Evolutionary conservation across 1,140 invertebrate species (phyloP), one percentile per base, ranked within the genome.

Genomic region (Saccostrea glomerata): DNA sequence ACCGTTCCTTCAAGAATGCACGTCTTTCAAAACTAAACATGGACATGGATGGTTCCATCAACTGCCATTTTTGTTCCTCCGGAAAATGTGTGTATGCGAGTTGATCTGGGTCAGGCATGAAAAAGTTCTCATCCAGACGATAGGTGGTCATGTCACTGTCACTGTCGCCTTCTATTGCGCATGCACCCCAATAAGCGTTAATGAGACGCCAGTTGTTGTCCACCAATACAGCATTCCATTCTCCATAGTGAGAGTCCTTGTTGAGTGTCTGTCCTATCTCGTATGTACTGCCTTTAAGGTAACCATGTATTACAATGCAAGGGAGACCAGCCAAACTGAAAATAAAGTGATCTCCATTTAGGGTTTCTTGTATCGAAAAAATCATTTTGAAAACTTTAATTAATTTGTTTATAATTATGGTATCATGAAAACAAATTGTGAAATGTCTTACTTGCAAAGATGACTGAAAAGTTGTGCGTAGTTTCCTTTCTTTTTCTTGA

Each of bases 61-160:
- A 84, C 86, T 93, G 93, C 93, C 93, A 94, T 36, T 91, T 90
- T 6, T 84, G 25, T 85, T 94, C 92, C 89, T 95, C 94, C 0
- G 96, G 96, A 89, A 95, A 96, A 92, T 96, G 96, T 0, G 95
- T 95, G 91, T 94, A 95, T 40, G 96, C 95, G 82, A 96, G 88
- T 40, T 95, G 93, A 54, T 96, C 93, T 0, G 96, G 96, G 90
- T 96, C 96, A 3, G 96, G 95, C n/a, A 96, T 93, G 92, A 96
- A 96, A 89, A 94, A 95, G 83, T 94, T 94, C 84, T 95, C 94
- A 70, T 95, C 94, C 23, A 92, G 91, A 56, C 88, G 91, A 89
- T 93, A 93, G 47, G 60, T 77, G 20, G 85, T 77, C n/a, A 70
- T 66, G 60, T 90, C 86, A 23, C 56, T 60, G 17, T 82, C 88